Evolutionary conservation across 2,113 vertebrate species (phyloP).

Genomic region (Oncorhynchus kisutch): DNA sequence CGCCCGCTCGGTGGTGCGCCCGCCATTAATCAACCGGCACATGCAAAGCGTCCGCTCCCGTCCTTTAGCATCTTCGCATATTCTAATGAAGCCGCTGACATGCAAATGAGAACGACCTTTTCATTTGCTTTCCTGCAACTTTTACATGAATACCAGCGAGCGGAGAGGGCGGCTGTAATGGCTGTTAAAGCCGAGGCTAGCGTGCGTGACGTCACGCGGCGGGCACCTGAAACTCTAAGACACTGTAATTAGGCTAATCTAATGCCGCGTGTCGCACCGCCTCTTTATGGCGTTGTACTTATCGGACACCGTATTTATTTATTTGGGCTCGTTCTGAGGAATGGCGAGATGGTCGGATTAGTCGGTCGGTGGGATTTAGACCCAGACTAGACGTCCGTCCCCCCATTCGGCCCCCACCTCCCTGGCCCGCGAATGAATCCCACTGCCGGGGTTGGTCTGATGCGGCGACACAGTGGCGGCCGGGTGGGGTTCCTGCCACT

Average conservation of each 20-base stretch:
- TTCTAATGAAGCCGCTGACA: slow-evolving; percentile 96
- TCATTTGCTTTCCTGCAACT: slow-evolving; percentile 82
- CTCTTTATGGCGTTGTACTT: slow-evolving; percentile 37
- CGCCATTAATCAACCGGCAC: slow-evolving; percentile 96
- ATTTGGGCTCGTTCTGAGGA: slow-evolving; percentile 25
- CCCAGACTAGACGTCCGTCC: neutral
- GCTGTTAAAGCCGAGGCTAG: slow-evolving; percentile 73
- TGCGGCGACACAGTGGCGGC: neutral
- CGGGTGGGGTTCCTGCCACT: neutral
- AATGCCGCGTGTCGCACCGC: slow-evolving; percentile 88
- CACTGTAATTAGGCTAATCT: slow-evolving; percentile 95
- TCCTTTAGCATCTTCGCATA: slow-evolving; percentile 99
- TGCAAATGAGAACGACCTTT: slow-evolving; percentile 99
- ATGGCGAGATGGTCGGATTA: neutral
- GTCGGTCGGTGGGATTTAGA: slow-evolving; percentile 37
- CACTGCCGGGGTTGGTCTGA: too few relatives aligned
- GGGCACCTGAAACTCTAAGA: slow-evolving; percentile 92
- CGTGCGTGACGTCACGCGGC: slow-evolving; percentile 70
- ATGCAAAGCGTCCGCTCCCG: slow-evolving; percentile 87
- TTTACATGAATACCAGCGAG: slow-evolving; percentile 87
- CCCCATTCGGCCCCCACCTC: neutral
- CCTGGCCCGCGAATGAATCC: slow-evolving; percentile 14
- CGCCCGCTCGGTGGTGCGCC: slow-evolving; percentile 79
- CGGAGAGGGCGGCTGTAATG: slow-evolving; percentile 56
- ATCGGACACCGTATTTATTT: slow-evolving; percentile 59